Evolutionary conservation across 2,113 vertebrate species (phyloP), one percentile per base, ranked within the genome.

Genomic region (Petroica traversi): DNA sequence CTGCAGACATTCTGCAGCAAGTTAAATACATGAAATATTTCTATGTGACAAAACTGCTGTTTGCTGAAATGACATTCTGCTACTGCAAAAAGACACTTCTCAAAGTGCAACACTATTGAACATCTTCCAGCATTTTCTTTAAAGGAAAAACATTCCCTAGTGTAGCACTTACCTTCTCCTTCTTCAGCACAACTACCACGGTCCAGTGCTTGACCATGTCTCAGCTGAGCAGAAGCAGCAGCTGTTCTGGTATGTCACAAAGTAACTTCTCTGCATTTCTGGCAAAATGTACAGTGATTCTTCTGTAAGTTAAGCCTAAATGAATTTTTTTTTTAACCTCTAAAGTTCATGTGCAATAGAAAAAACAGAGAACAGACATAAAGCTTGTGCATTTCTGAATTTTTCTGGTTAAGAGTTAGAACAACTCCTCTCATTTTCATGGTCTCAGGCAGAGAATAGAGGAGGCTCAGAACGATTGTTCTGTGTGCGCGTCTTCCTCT

Each of bases 1-100:
- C 29, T 62, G 34, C 25, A 73, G 34, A 40, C 48, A 57, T 33
- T 85, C 24, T 66, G 36, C 49, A 78, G 23, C 12, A 55, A 14
- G 29, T 49, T 64, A 72, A 72, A 64, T 12, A 55, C 14, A 8
- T 43, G 17, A 94, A 87, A 91, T 87, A 94, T 33, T 82, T 16
- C 2, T 41, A 33, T 64, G 59, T 22, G 34, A 71, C 58, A 76
- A 88, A 94, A 86, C 24, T 51, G 36, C 24, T 54, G 33, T 86
- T 92, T 83, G 20, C 48, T 59, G 83, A 72, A 89, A 71, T 38
- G 34, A 45, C 9, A 29, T 52, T 77, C 43, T 61, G 40, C 48
- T 41, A 33, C 71, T 81, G 68, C 33, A 85, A 83, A 73, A 85
- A 76, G 40, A 58, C n/a, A 69, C 58, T 91, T 80, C 52, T 71